These are phyloP conservation scores for Peribatodes rhomboidaria DNA, from an alignment of 2,888 invertebrate genomes.

Conservation along the genomic window DNA sequence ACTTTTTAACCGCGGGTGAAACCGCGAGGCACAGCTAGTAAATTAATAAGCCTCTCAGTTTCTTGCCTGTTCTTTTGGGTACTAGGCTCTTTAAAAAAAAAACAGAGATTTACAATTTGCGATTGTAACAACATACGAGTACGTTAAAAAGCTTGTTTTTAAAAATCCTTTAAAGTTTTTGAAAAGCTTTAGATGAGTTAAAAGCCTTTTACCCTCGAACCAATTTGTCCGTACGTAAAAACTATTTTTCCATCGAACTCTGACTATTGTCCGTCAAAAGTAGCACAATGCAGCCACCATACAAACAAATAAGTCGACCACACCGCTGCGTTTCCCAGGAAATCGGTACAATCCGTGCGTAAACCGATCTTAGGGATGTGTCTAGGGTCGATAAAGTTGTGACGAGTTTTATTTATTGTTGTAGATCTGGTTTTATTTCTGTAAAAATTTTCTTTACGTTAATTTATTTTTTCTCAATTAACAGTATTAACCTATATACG, in stretches of 20 bases:
- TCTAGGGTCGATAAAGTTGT: not conserved
- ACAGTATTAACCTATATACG: too few species aligned
- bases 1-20: too few species aligned
- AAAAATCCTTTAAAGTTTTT: too few species aligned
- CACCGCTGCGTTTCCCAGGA: conserved; percentile 56
- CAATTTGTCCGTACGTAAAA: not conserved
- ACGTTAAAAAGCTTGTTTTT: too few species aligned
- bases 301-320: conserved; percentile 46
- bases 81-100: too few species aligned
- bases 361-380: conserved; percentile 57
- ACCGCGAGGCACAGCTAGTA: too few species aligned
- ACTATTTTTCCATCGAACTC: not conserved
- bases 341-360: conserved; percentile 60
- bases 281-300: conserved; percentile 21
- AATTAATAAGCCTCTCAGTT: too few species aligned
- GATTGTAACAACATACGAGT: too few species aligned
- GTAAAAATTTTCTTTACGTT: not conserved
- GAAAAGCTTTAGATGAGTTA: not conserved
- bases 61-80: too few species aligned
- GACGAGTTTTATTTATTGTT: too few species aligned
- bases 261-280: conserved; percentile 18
- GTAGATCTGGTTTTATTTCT: too few species aligned
- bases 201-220: not conserved
- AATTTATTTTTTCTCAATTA: not conserved
- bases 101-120: too few species aligned